These are phyloP conservation scores for Pelusios castaneus DNA, from an alignment of 2,113 vertebrate genomes.

Conservation along the genomic window DNA sequence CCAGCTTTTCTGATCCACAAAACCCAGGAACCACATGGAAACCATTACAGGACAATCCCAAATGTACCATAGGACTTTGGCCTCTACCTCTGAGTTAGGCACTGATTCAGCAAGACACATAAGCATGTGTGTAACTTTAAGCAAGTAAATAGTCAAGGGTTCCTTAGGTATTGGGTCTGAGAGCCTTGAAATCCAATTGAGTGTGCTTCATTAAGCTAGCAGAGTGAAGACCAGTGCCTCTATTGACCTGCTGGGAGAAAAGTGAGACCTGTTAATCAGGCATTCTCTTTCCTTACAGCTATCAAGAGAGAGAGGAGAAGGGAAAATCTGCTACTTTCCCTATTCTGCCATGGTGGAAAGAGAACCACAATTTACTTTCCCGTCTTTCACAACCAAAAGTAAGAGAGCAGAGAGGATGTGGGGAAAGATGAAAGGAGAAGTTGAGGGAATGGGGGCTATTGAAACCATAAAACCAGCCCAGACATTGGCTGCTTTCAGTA, in stretches of 20 bases:
- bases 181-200: background rate
- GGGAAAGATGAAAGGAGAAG: background rate
- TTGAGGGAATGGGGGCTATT: rapidly evolving
- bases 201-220: background rate
- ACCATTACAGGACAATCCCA: no score
- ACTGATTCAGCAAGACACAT: background rate
- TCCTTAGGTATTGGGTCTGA: background rate
- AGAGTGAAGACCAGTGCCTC: background rate
- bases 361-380: background rate
- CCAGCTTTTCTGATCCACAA: background rate
- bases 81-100: background rate
- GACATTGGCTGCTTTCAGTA: background rate
- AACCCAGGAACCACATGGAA: background rate
- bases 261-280: background rate
- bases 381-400: background rate
- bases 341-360: rapidly evolving
- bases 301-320: background rate
- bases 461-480: background rate
- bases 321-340: background rate
- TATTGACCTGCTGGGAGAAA: background rate
- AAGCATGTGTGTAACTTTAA: background rate
- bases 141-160: background rate
- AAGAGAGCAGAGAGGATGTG: background rate
- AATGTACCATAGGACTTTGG: background rate
- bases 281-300: background rate